phyloP scores from a whole-genome alignment of 2,113 vertebrate genomes.

The Hydrochoerus hydrochaeris region DNA sequence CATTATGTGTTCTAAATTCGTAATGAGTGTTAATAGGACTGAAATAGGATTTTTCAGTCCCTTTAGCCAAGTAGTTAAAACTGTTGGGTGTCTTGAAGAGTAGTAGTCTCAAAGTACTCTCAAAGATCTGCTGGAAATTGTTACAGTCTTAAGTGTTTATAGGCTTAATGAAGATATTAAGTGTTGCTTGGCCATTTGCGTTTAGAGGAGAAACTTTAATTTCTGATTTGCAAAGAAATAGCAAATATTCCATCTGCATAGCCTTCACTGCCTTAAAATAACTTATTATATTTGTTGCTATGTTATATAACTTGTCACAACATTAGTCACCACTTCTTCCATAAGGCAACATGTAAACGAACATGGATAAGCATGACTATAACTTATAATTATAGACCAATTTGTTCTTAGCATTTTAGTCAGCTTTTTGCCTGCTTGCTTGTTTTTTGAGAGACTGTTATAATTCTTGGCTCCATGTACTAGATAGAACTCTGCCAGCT shows the following conservation, averaged over 20 bases:
- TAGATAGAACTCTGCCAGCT: constrained; percentile 68
- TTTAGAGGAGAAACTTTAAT: constrained; percentile 64
- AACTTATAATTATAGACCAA: constrained; percentile 73
- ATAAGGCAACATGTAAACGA: constrained; percentile 71
- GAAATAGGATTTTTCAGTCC: constrained; percentile 73
- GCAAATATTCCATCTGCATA: constrained; percentile 50
- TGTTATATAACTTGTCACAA: constrained; percentile 76
- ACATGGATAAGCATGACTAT: constrained; percentile 61
- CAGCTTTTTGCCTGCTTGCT: not conserved
- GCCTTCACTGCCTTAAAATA: constrained; percentile 73
- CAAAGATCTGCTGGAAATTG: constrained; percentile 60
- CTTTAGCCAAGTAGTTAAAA: constrained; percentile 76
- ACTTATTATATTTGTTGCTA: constrained; percentile 73
- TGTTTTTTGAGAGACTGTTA: constrained; percentile 20
- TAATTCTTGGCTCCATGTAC: constrained; percentile 54
- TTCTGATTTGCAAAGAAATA: constrained; percentile 69
- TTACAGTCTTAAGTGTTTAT: constrained; percentile 59
- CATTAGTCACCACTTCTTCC: constrained; percentile 73
- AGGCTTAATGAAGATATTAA: constrained; percentile 69
- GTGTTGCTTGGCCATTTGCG: constrained; percentile 55
- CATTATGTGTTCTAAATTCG: constrained; percentile 73
- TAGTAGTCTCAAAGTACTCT: constrained; percentile 64
- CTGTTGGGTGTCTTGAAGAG: constrained; percentile 67
- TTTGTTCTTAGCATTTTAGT: constrained; percentile 72
- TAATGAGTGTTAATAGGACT: constrained; percentile 73